Evolutionary conservation across 2,888 invertebrate genomes (phyloP), one percentile per base, ranked within the genome.

Genomic region (Dynastes grantii): DNA sequence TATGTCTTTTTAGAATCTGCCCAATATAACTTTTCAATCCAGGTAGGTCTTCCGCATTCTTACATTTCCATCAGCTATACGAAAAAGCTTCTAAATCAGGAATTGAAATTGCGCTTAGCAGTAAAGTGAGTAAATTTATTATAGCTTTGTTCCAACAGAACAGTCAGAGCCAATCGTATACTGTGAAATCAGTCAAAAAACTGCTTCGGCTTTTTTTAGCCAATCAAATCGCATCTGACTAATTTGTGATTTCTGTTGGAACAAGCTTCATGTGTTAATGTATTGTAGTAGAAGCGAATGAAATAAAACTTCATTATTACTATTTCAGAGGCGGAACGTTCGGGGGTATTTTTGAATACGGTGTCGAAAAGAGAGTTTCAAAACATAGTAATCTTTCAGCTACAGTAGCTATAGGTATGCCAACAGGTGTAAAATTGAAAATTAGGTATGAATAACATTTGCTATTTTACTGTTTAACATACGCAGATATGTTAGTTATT

Each of bases 351-450:
- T 90, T 97, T 0, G 98, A 98, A 87, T 98, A 97, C 86, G 97
- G 97, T 0, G 95, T 95, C 0, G 97, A 98, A 86, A 98, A 97
- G 85, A 97, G 96, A 87, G 92, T 98, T 40, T 97, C 98, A 0
- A 94, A 96, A 87, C 96, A 97, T 85, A 98, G 96, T 86, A 94
- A 94, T 61, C 90, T 98, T 1, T 94, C 95, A 0, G 98, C 97
- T 0, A 92, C 96, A 0, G 95, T 98, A 55, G 92, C 93, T 80
- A 90, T 98, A 22, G 98, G 98, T 2, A 91, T 96, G 40, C 97
- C 97, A 0, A 93, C 94, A 8, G 98, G 98, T 32, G 97, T 98
- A 0, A 94, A 94, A 84, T 91, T 98, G 51, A 96, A 96, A 90
- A 90, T 98, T 67, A 96, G 95, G 96, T 96, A 89, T 90, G 88